Evolutionary conservation across 2,113 vertebrate genomes (phyloP), one percentile per base, ranked within the genome.

Genomic region (Vulpes lagopus): DNA sequence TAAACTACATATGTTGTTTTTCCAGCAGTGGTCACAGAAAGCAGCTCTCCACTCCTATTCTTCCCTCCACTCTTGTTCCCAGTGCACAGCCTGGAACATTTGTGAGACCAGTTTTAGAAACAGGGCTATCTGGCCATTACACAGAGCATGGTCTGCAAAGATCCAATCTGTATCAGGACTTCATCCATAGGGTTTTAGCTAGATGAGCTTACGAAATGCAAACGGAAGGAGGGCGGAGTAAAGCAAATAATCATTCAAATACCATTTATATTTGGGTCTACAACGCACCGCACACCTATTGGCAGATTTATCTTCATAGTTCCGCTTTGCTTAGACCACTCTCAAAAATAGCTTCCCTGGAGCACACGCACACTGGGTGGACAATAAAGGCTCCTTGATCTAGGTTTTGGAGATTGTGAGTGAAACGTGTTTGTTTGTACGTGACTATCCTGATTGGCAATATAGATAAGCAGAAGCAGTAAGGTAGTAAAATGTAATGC

Each of bases 291-390:
- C 23, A 22, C 0, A 30, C 57, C 85, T 78, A 60, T 1, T 35
- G 51, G 73, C 62, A 59, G 43, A 62, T 73, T 64, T 60, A 81
- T 38, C 92, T 92, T 90, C 25, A 65, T 11, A 65, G 83, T 19
- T 38, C 17, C 20, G 5, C 89, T 80, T 74, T 76, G 53, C 71
- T 91, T 59, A 67, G 38, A 27, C 38, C 38, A 38, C 32, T 82
- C 84, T 93, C 60, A 65, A 85, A 85, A 87, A 95, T 1, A 93
- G 93, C 67, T 89, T 91, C 96, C 57, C 82, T 82, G 62, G 23
- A 95, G 92, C 53, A 78, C 82, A 73, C 60, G 51, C 82, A 73
- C 60, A 51, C 20, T 30, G 67, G 32, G 35, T 25, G 84, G 30
- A 74, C 79, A 25, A 51, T 1, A 64, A 32, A 95, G 17, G 87